phyloP scores from a whole-genome alignment of 2,113 vertebrate species.

The Mesocricetus auratus region DNA sequence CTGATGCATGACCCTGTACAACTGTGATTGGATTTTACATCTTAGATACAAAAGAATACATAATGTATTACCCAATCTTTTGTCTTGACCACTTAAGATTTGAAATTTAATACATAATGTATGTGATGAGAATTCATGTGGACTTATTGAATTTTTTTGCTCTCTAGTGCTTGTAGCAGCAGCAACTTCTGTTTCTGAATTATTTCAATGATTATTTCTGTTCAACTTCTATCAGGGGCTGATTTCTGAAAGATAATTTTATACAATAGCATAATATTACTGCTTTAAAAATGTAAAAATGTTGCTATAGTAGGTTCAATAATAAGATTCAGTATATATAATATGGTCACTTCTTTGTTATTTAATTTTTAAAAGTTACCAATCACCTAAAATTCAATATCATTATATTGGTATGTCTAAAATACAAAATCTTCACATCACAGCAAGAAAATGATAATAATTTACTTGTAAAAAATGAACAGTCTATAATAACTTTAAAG shows the following conservation, averaged over 20 bases:
- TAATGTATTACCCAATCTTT: slow-evolving; percentile 19
- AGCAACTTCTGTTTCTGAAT: slow-evolving; percentile 39
- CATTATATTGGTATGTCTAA: slow-evolving; percentile 20
- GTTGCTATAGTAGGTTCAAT: slow-evolving; percentile 70
- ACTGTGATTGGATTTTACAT: slow-evolving; percentile 33
- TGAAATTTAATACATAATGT: slow-evolving; percentile 32
- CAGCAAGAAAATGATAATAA: background rate
- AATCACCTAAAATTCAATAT: slow-evolving; percentile 70
- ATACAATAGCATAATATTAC: slow-evolving; percentile 48
- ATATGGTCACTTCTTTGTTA: slow-evolving; percentile 76
- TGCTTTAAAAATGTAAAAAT: slow-evolving; percentile 58
- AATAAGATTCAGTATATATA: slow-evolving; percentile 73
- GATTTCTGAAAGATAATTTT: slow-evolving; percentile 71
- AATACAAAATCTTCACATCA: slow-evolving; percentile 65
- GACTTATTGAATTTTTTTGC: background rate
- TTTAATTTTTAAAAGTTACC: slow-evolving; percentile 72
- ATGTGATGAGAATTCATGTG: background rate
- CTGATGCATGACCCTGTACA: background rate
- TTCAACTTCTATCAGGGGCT: slow-evolving; percentile 20
- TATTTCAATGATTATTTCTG: slow-evolving; percentile 38
- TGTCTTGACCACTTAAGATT: background rate
- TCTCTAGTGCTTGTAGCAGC: slow-evolving; percentile 17
- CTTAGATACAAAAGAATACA: background rate
- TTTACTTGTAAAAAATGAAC: slow-evolving; percentile 38
- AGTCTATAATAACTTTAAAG: slow-evolving; percentile 34